Percentiles rank a stretch among this genome's conserved stretches.
Conservation (phyloP, 2,888 invertebrate species). For the Hydrotaea cyrtoneurina region DNA sequence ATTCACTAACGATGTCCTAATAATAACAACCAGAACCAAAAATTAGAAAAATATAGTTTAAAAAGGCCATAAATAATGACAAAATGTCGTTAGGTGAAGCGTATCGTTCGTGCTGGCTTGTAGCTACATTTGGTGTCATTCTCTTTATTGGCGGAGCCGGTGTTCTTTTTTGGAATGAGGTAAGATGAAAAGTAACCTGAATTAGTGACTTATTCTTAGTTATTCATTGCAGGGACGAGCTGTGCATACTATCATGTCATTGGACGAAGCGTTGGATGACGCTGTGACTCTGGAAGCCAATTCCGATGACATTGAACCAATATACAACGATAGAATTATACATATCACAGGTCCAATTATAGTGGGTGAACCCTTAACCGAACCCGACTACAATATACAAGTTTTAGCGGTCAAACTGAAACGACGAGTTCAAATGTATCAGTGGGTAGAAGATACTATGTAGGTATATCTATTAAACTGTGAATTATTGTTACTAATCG, state of each 20-base stretch:
- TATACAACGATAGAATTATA: constrained; percentile 88
- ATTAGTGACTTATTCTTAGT: too few species aligned
- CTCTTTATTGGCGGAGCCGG: constrained; percentile 86
- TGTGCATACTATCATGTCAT: constrained; percentile 88
- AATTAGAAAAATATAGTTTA: too few species aligned
- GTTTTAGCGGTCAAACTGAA: constrained; percentile 91
- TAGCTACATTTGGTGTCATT: constrained; percentile 86
- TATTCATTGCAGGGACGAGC: constrained; percentile 85
- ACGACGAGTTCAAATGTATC: constrained; percentile 95
- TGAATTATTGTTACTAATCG: not conserved
- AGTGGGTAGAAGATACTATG: constrained; percentile 90
- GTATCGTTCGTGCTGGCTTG: constrained; percentile 83
- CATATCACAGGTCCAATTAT: constrained; percentile 88
- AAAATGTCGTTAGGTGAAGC: constrained; percentile 73
- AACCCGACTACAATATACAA: constrained; percentile 92
- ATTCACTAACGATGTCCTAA: too few species aligned
- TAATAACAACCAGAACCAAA: too few species aligned
- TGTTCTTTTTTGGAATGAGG: constrained; percentile 93
- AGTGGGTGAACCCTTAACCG: constrained; percentile 90
- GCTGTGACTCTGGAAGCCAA: constrained; percentile 83
- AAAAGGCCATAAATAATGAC: constrained; percentile 63
- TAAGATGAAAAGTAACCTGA: constrained; percentile 75
- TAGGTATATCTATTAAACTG: constrained; percentile 67
- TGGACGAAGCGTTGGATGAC: constrained; percentile 87
- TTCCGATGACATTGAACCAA: constrained; percentile 87